Base-by-base conservation (phyloP, 2,113 vertebrate species). In the Amphiprion percula region DNA sequence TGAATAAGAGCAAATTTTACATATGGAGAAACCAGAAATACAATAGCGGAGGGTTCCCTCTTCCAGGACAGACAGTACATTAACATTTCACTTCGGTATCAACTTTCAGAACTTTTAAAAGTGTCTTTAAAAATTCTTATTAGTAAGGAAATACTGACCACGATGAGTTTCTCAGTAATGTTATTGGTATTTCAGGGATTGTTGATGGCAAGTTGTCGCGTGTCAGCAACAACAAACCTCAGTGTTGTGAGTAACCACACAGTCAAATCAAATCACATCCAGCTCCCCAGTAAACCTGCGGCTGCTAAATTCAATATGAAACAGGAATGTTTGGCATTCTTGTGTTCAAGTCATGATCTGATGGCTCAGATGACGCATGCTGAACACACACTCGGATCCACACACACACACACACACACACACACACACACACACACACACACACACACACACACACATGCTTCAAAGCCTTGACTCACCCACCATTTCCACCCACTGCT, bases 331-430 rank as follows among this genome's bases (percentile, higher is more conserved):
- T 90, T 78, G 81, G 87, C 56, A 88, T 90, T 86, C 76, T 60
- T 70, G 62, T 41, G 67, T 68, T 87, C 87, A 88, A 80, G 79
- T 80, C 77, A 86, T 66, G 81, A 90, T 87, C 78, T 54, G 87
- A 90, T 71, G 75, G 46, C 47, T 52, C 41, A 2, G 67, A 88
- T 93, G 88, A 92, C 88, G 92, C 91, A 92, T 65, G 61, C 54
- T 71, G 83, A 86, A 61, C 50, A 69, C 76, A 63, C 72, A 66
- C 64, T 6, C 54, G 55, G 33, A 61, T 21, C 53, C 75, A 76
- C 72, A 41, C 59, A 63, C 70, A 64, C 41, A 74, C 30, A 59
- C 67, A 56, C 55, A 72, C 33, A 64, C 37, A 59, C 33, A 66
- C 41, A 70, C 21, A 21, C 21, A 21, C 21, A 21, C 21, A 21